Evolutionary conservation across 2,113 vertebrate genomes (phyloP).

Genomic region (Sphaerodactylus townsendi): DNA sequence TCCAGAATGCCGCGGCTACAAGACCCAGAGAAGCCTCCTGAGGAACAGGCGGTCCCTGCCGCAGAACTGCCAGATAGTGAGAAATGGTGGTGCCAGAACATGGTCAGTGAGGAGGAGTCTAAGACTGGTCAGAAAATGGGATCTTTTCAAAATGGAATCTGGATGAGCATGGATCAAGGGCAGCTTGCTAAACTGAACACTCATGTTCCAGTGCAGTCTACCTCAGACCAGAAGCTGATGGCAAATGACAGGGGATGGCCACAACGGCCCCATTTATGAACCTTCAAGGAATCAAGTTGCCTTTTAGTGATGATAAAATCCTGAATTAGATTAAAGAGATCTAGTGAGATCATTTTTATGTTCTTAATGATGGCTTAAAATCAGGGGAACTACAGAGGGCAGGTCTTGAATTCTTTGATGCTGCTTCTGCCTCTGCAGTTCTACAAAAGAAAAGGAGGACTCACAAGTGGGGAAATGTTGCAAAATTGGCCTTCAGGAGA

Average conservation of each 20-base stretch:
- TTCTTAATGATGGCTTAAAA: neutral
- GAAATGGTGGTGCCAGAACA: neutral
- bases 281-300: no score
- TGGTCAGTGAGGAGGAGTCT: neutral
- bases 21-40: no score
- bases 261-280: neutral
- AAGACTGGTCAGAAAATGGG: neutral
- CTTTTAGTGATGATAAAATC: neutral
- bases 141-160: neutral
- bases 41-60: no score
- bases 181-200: no score
- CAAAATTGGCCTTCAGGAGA: neutral
- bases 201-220: no score
- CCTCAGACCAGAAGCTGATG: neutral
- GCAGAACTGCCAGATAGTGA: no score
- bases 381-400: neutral
- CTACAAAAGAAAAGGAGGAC: neutral
- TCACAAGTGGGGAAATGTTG: neutral
- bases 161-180: no score
- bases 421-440: neutral
- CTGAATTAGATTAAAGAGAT: neutral
- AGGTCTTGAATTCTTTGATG: neutral
- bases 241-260: neutral
- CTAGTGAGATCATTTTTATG: neutral
- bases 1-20: no score